Conservation (phyloP, 2,797 vertebrate species). For the Orestias chungarensis region DNA sequence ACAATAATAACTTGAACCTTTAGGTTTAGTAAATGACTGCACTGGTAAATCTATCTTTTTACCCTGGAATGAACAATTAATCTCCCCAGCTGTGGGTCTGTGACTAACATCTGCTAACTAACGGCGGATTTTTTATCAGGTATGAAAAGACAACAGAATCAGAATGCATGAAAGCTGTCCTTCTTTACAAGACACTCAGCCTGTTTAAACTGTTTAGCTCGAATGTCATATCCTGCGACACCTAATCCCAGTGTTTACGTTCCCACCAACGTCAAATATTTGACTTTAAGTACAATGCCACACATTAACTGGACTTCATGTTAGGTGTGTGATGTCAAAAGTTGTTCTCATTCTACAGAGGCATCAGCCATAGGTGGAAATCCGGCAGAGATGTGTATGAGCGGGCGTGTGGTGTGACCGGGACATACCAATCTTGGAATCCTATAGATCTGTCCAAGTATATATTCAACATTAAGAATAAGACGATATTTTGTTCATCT, state of each 20-base stretch:
- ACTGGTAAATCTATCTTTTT: too few relatives aligned
- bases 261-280: conserved; percentile 47
- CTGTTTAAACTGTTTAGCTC: background rate
- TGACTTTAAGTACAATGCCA: background rate
- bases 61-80: too few relatives aligned
- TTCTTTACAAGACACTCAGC: background rate
- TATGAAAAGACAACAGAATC: background rate
- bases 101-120: background rate
- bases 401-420: too few relatives aligned
- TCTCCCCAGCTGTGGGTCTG: background rate
- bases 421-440: too few relatives aligned
- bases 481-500: too few relatives aligned
- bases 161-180: background rate
- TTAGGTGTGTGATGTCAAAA: background rate
- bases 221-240: background rate
- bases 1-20: too few relatives aligned
- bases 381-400: too few relatives aligned
- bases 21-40: too few relatives aligned
- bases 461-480: too few relatives aligned
- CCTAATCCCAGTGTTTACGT: background rate
- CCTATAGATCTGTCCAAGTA: too few relatives aligned
- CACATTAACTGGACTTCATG: background rate
- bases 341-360: background rate
- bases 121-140: background rate
- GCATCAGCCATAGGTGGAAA: too few relatives aligned